Base-by-base conservation (phyloP, 2,888 invertebrate genomes). In the Dinocampus coccinellae region DNA sequence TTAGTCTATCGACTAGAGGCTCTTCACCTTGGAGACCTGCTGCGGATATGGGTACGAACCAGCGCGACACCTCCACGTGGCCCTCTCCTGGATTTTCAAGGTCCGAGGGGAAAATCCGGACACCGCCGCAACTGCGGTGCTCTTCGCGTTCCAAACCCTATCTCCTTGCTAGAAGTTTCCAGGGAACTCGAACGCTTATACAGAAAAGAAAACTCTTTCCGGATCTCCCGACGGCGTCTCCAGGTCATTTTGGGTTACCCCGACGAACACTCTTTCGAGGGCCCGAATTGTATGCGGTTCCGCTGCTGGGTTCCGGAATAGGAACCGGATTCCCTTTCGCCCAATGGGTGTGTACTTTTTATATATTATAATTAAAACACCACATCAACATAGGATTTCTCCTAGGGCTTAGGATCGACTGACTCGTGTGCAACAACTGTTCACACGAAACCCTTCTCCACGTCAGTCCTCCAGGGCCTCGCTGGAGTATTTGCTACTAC, bases 1-100 rank as follows among this genome's bases (percentile, higher is more conserved):
- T 68, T 68, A 68, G 20, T 91, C 90, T 89, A 90, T 90, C 89
- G 90, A 73, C 75, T 90, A 91, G 90, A 91, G 91, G 90, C 90
- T 91, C 89, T 88, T 82, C 89, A 91, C 91, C 92, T 92, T 91
- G 91, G 92, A 92, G 91, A 92, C 92, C 92, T 92, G 92, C 90
- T 92, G 92, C 91, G 91, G 92, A 91, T 92, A 91, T 91, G 90
- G 91, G 91, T 92, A 92, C 91, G 91, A 90, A 81, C 89, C 86
- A 89, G 87, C 84, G 85, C 85, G 89, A 85, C 78, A 81, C 78
- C 82, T 84, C 83, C 83, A 81, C 84, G 83, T 89, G 89, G 87
- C 39, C 90, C 90, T 88, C 62, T 57, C 57, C 29, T 57, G n/a
- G 57, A 57, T 57, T 57, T 57, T 57, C 57, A 57, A 57, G 57